phyloP scores from a whole-genome alignment of 2,888 invertebrate genomes.

The Diaphora mendica region DNA sequence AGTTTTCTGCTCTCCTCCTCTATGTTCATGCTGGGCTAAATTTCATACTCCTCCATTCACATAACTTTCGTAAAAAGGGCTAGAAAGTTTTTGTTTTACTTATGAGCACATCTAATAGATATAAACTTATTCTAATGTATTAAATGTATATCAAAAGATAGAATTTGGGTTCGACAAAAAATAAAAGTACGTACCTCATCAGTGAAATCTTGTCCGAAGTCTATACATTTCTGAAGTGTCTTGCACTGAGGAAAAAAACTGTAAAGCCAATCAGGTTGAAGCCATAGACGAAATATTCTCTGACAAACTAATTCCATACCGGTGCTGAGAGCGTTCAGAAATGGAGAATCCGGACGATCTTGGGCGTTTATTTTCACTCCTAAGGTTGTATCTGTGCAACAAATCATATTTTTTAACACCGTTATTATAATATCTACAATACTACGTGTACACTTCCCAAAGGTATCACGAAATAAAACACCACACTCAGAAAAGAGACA shows the following conservation, averaged over 20 bases:
- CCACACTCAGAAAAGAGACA: too few species aligned
- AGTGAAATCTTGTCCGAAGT: constrained; percentile 87
- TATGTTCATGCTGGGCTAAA: too few species aligned
- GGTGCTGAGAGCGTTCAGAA: constrained; percentile 64
- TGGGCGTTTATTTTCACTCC: constrained; percentile 77
- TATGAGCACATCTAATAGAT: too few species aligned
- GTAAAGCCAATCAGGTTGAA: constrained; percentile 86
- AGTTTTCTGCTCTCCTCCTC: too few species aligned
- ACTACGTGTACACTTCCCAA: too few species aligned
- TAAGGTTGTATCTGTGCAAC: constrained; percentile 71
- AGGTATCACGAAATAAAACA: too few species aligned
- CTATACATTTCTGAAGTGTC: constrained; percentile 80
- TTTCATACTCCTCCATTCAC: too few species aligned
- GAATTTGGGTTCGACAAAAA: not conserved
- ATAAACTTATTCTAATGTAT: too few species aligned
- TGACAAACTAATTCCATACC: constrained; percentile 66
- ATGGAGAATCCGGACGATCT: constrained; percentile 65
- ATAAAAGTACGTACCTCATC: constrained; percentile 66
- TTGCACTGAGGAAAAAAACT: constrained; percentile 79
- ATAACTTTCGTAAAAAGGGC: too few species aligned
- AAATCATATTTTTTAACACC: not conserved
- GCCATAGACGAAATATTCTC: constrained; percentile 79
- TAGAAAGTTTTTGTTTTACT: too few species aligned
- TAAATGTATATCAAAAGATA: too few species aligned
- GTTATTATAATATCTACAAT: not conserved